Percentiles rank a stretch among this genome's conserved stretches.
These are phyloP conservation scores for Stigmatopora nigra DNA, from an alignment of 2,113 vertebrate species.

Conservation along the genomic window DNA sequence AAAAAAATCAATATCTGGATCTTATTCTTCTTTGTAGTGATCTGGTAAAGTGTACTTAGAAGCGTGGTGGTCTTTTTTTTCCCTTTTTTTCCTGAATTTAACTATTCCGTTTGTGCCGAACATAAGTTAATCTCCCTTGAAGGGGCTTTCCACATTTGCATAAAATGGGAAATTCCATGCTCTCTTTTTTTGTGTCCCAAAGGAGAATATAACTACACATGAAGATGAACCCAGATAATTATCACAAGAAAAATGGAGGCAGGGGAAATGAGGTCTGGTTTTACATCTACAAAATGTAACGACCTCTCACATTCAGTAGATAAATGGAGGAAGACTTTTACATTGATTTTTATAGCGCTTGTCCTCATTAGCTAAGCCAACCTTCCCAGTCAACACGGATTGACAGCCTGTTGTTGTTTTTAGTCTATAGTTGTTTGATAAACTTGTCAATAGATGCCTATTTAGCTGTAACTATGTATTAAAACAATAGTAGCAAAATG, in stretches of 20 bases:
- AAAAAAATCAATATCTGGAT: neutral
- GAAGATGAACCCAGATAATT: slow-evolving; percentile 1
- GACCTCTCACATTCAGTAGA: neutral
- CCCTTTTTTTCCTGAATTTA: slow-evolving; percentile 5
- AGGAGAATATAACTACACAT: slow-evolving; percentile 7
- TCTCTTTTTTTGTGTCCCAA: slow-evolving; percentile 16
- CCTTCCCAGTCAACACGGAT: neutral
- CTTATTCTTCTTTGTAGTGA: neutral
- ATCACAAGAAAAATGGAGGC: neutral
- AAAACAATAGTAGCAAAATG: too few relatives aligned
- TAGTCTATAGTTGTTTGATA: too few relatives aligned
- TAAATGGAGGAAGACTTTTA: neutral
- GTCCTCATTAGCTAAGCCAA: neutral
- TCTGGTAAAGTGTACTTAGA: neutral
- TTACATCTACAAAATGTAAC: neutral
- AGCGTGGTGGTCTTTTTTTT: neutral
- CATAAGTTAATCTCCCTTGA: slow-evolving; percentile 34
- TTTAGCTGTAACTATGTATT: too few relatives aligned
- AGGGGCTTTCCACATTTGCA: slow-evolving; percentile 23
- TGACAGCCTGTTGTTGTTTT: too few relatives aligned
- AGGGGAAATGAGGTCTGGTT: neutral
- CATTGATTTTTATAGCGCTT: neutral
- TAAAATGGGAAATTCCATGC: neutral
- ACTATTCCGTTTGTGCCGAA: slow-evolving; percentile 34
- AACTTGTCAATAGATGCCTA: too few relatives aligned